Evolutionary conservation across 2,113 vertebrate species (phyloP), one percentile per base, ranked within the genome.

Genomic region (Rutilus rutilus): DNA sequence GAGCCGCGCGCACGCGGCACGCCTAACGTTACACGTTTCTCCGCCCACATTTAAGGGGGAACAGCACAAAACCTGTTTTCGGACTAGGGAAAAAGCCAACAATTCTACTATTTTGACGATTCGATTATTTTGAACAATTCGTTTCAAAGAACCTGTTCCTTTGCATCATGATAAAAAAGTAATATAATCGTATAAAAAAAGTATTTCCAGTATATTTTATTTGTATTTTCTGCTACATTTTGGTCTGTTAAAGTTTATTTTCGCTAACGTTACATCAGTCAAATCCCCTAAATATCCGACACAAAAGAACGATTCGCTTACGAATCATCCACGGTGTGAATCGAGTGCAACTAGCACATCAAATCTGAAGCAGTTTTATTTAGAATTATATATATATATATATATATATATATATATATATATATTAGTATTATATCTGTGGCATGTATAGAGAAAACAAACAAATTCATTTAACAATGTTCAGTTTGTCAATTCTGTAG

Each of bases 31-130:
- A 4, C 4, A 57, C 25, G 2, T 73, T 2, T 17, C 50, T n/a
- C 69, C 82, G 23, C 85, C 82, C 60, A 57, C 5, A n/a, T 87
- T 89, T 89, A 89, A 89, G 85, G 82, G 14, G 52, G 85, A 54
- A 1, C 59, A 2, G 0, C 42, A 27, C 27, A 30, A 11, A 36
- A 62, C 23, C 64, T 1, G 15, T 15, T 64, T 64, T 62, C 7
- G 7, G 0, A 10, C 45, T 27, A 21, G 23, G 10, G 15, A 42
- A 42, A 42, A 42, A 8, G 39, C 7, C 39, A 1, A 42, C 39
- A 42, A 42, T 42, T 42, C 19, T 5, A 57, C 5, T 54, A 54
- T 69, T 36, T 69, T 14, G 11, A 30, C 5, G 76, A 54, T 25
- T 75, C 23, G n/a, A 42, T 75, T 75, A 2, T 47, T 25, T 75